These are phyloP conservation scores for Aulostomus chinensis DNA, from an alignment of 2,797 vertebrate species.

Conservation along the genomic window DNA sequence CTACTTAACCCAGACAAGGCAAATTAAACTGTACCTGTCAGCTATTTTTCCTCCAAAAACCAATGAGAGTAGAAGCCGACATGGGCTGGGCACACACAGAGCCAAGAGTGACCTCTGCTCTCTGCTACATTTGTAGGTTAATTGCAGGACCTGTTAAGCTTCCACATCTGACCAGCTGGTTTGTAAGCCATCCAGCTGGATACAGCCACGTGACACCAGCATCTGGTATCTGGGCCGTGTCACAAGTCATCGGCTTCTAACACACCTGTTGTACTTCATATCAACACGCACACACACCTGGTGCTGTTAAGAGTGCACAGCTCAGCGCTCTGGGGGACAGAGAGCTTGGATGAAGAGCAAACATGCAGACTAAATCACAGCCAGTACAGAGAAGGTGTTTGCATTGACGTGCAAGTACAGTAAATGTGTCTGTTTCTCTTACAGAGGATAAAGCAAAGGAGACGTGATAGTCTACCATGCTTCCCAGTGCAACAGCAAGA, in stretches of 20 bases:
- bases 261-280: not conserved
- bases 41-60: not conserved
- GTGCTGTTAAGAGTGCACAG: too few species aligned
- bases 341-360: too few species aligned
- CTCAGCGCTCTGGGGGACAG: too few species aligned
- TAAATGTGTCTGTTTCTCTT: too few species aligned
- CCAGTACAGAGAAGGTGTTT: too few species aligned
- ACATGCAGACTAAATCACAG: too few species aligned
- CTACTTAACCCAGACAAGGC: not conserved
- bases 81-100: not conserved
- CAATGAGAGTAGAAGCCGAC: not conserved
- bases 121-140: conserved; percentile 54
- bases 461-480: too few species aligned
- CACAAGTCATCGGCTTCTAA: conserved; percentile 29
- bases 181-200: conserved; percentile 58
- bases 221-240: conserved; percentile 33
- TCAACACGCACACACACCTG: conserved; percentile 12
- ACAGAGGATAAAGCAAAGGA: too few species aligned
- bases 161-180: conserved; percentile 38
- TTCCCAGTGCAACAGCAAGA: too few species aligned
- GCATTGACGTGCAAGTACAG: too few species aligned
- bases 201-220: conserved; percentile 27
- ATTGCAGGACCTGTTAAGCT: conserved; percentile 50
- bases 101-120: conserved; percentile 23
- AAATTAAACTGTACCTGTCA: not conserved